phyloP scores from a whole-genome alignment of 1,140 invertebrate genomes.

The Drosophila ananassae region DNA sequence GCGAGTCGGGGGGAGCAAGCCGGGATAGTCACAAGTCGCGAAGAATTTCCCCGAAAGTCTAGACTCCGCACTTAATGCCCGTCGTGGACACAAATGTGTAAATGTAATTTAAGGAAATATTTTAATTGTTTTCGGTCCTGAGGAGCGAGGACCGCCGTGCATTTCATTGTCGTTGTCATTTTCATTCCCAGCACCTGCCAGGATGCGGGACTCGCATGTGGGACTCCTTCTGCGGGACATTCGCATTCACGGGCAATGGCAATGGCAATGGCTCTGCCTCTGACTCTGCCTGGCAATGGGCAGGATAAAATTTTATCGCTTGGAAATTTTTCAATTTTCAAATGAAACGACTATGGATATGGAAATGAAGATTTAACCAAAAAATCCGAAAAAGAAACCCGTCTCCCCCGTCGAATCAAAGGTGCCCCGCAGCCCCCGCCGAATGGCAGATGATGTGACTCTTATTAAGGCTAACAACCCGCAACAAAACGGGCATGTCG shows the following conservation, averaged over 20 bases:
- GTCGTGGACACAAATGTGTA: neutral
- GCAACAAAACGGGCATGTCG: slow-evolving; percentile 64
- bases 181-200: slow-evolving; percentile 37
- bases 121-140: slow-evolving; percentile 70
- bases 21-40: no score
- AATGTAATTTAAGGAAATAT: slow-evolving; percentile 75
- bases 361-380: slow-evolving; percentile 41
- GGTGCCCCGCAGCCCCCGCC: neutral
- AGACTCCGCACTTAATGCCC: slow-evolving; percentile 6
- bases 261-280: slow-evolving; percentile 24
- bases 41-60: neutral
- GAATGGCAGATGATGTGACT: slow-evolving; percentile 42
- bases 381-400: neutral
- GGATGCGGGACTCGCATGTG: slow-evolving; percentile 21
- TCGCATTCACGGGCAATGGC: slow-evolving; percentile 1
- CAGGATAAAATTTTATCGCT: slow-evolving; percentile 71
- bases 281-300: slow-evolving; percentile 8
- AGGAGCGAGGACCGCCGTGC: neutral
- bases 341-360: slow-evolving; percentile 49
- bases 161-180: slow-evolving; percentile 45
- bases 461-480: slow-evolving; percentile 80
- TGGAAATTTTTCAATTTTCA: slow-evolving; percentile 78
- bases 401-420: neutral
- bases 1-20: no score
- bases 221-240: slow-evolving; percentile 22